phyloP scores from a whole-genome alignment of 2,113 vertebrate species.

The Lophochroa leadbeateri region DNA sequence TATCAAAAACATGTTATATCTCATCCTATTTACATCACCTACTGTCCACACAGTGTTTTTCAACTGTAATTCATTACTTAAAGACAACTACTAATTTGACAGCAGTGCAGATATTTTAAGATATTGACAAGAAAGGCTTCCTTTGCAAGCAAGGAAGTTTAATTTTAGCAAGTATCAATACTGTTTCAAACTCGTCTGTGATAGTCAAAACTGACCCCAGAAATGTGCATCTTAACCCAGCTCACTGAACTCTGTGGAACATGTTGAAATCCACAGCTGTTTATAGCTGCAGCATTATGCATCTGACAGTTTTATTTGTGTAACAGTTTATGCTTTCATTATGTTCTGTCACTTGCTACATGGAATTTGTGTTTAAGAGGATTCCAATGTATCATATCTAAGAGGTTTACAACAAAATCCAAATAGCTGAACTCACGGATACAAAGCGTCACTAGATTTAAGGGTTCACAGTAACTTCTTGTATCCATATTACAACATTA shows the following conservation, averaged over 20 bases:
- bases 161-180: background rate
- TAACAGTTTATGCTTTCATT: conserved; percentile 73
- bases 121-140: background rate
- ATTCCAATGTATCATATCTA: conserved; percentile 74
- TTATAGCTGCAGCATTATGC: conserved; percentile 51
- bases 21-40: background rate
- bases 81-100: background rate
- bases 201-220: conserved; percentile 21
- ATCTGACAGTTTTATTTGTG: conserved; percentile 73
- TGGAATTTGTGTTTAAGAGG: conserved; percentile 75
- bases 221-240: conserved; percentile 7
- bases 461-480: background rate
- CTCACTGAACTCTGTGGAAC: background rate
- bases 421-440: conserved; percentile 52
- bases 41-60: background rate
- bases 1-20: background rate
- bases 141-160: background rate
- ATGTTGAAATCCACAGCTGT: conserved; percentile 35
- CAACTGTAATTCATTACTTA: background rate
- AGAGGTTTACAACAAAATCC: conserved; percentile 73
- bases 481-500: background rate
- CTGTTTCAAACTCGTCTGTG: background rate
- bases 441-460: conserved; percentile 11
- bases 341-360: conserved; percentile 73
- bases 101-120: background rate